These are phyloP conservation scores for Thaumetopoea pityocampa DNA, from an alignment of 1,140 invertebrate genomes.

Conservation along the genomic window DNA sequence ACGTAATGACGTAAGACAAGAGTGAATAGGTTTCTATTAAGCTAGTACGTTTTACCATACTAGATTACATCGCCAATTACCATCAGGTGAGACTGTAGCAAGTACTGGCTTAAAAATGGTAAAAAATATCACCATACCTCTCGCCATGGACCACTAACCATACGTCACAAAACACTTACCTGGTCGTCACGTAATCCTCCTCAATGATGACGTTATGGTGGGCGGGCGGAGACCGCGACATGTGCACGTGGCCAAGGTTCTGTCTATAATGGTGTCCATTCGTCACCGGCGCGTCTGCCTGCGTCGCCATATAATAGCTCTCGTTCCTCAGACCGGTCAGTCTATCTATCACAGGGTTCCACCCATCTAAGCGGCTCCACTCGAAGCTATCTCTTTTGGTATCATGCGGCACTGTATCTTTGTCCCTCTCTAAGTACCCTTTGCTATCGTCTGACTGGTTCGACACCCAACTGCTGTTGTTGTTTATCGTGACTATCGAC, in stretches of 20 bases:
- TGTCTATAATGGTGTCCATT: slow-evolving; percentile 59
- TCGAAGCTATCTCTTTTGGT: slow-evolving; percentile 73
- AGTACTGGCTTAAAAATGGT: too few species aligned
- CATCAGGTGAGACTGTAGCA: too few species aligned
- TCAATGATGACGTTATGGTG: slow-evolving; percentile 81
- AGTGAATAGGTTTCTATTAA: too few species aligned
- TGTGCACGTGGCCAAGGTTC: slow-evolving; percentile 53
- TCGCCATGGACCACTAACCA: neutral
- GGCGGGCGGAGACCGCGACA: slow-evolving; percentile 59
- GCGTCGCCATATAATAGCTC: slow-evolving; percentile 89
- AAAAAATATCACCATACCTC: too few species aligned
- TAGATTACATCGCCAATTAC: too few species aligned
- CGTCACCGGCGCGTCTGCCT: slow-evolving; percentile 51
- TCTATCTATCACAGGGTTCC: slow-evolving; percentile 87
- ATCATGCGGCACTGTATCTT: slow-evolving; percentile 59
- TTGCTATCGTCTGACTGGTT: slow-evolving; percentile 71
- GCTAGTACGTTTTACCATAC: too few species aligned
- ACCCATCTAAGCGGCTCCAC: slow-evolving; percentile 69
- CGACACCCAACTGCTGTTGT: slow-evolving; percentile 70
- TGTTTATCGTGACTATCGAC: slow-evolving; percentile 69
- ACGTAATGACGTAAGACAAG: too few species aligned
- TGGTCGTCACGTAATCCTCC: slow-evolving; percentile 79
- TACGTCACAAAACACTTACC: slow-evolving; percentile 26
- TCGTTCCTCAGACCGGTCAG: slow-evolving; percentile 85
- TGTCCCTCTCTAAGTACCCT: slow-evolving; percentile 67